phyloP scores from a whole-genome alignment of 2,888 invertebrate genomes.

The Polydrusus pterygomalis region DNA sequence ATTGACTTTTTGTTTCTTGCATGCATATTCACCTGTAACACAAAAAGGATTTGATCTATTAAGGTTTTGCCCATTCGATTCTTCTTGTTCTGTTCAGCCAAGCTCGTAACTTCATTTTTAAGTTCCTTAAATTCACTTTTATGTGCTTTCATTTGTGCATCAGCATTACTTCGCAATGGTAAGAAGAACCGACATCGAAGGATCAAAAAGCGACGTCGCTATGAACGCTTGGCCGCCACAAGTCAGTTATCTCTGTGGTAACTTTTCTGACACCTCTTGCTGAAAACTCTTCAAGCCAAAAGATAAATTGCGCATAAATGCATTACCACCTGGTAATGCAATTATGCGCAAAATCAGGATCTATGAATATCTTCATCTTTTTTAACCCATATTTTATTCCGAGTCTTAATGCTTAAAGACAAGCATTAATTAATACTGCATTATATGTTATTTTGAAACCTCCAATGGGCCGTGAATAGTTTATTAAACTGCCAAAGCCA shows the following conservation, averaged over 20 bases:
- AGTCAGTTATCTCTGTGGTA: too few relatives aligned
- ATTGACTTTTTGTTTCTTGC: not conserved
- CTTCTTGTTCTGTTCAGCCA: too few relatives aligned
- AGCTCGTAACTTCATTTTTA: too few relatives aligned
- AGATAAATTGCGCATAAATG: too few relatives aligned
- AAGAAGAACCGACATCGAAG: too few relatives aligned
- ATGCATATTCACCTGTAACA: not conserved
- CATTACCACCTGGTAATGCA: constrained; percentile 5
- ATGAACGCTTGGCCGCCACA: too few relatives aligned
- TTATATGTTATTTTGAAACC: not conserved
- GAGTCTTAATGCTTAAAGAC: not conserved
- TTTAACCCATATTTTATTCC: not conserved
- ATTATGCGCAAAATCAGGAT: not conserved
- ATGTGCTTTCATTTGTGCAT: too few relatives aligned
- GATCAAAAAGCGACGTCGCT: too few relatives aligned
- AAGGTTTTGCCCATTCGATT: not conserved
- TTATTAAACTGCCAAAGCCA: not conserved
- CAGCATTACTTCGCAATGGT: too few relatives aligned
- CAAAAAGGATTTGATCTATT: not conserved
- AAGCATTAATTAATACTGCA: constrained; percentile 7
- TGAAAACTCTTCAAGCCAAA: too few relatives aligned
- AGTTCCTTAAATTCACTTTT: too few relatives aligned
- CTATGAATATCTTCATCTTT: not conserved
- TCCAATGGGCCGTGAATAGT: constrained; percentile 1
- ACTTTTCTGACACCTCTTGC: too few relatives aligned